Base-by-base conservation (phyloP, 2,888 invertebrate species). In the Hypolimnas misippus region DNA sequence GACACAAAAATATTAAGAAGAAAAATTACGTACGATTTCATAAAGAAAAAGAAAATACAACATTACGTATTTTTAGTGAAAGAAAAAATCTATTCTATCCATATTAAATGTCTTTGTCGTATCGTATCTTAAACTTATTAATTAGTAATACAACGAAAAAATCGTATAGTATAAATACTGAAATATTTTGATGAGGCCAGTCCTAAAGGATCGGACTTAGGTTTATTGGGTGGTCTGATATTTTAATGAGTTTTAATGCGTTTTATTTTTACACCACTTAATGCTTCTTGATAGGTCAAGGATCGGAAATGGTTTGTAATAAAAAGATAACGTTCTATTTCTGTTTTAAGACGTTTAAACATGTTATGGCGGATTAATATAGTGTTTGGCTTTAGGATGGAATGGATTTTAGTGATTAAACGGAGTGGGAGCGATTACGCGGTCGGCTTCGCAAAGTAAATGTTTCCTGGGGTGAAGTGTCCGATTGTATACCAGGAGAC, bases 191-290 rank as follows among this genome's bases (percentile, higher is more conserved):
- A 70, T 69, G 73, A 68, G 68, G 66, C 69, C 70, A 66, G 64
- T 66, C 71, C 71, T 71, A 69, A 74, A 71, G 69, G 70, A 71
- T 75, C 65, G 70, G 72, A 73, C 75, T 75, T 74, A 73, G 70
- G 66, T 72, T 70, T 71, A 73, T 72, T 75, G 77, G 76, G 76
- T 76, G 77, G 76, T 76, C 76, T 74, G 72, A 70, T 69, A 69
- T 65, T 71, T 70, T 76, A 76, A 76, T 73, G 72, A 71, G 62
- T 68, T 68, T 70, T 66, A 67, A 67, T 69, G 72, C 44, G 62
- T 71, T 71, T 73, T 72, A 74, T 74, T 75, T 76, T 72, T 71
- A 70, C 69, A 68, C 63, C 63, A 66, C 70, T 71, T 68, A 68
- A 69, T 66, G 69, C 64, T 67, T 49, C 60, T 63, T 56, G 66